phyloP scores from a whole-genome alignment of 1,140 invertebrate species.

The Megathymus violae region DNA sequence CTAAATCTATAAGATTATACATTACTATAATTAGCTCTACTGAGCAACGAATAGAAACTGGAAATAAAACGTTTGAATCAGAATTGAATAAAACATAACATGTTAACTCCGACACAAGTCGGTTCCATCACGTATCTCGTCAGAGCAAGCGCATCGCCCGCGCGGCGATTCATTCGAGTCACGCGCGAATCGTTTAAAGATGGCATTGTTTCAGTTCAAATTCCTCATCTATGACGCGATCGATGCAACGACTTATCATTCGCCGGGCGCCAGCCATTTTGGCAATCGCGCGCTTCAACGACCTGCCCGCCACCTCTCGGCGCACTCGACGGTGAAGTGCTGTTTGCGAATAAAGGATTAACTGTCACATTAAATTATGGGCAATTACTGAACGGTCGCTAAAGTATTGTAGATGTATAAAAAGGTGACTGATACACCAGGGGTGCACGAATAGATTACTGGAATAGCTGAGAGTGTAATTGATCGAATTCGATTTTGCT shows the following conservation, averaged over 20 bases:
- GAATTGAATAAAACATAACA: neutral
- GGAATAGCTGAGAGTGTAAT: no score
- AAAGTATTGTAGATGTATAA: no score
- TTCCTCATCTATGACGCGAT: slow-evolving; percentile 71
- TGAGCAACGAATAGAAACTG: neutral
- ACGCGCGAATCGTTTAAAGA: slow-evolving; percentile 63
- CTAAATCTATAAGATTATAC: neutral
- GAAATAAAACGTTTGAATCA: neutral
- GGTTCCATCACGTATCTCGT: slow-evolving; percentile 19
- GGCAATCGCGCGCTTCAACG: slow-evolving; percentile 40
- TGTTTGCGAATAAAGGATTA: neutral
- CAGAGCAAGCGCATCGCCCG: slow-evolving; percentile 34
- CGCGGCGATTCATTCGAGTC: slow-evolving; percentile 51
- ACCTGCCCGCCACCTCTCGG: slow-evolving; percentile 14
- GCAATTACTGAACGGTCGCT: no score
- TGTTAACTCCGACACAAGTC: neutral
- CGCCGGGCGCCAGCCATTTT: slow-evolving; percentile 47
- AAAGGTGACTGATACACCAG: no score
- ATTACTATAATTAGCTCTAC: neutral
- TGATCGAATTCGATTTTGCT: no score
- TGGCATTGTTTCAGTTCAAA: slow-evolving; percentile 75
- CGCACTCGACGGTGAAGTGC: slow-evolving; percentile 3
- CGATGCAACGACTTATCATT: slow-evolving; percentile 56
- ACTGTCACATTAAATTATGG: neutral
- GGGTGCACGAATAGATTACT: no score